Percentiles rank a stretch among this genome's conserved stretches.
These are phyloP conservation scores for Andrena marginata DNA, from an alignment of 2,888 invertebrate species.

Conservation along the genomic window DNA sequence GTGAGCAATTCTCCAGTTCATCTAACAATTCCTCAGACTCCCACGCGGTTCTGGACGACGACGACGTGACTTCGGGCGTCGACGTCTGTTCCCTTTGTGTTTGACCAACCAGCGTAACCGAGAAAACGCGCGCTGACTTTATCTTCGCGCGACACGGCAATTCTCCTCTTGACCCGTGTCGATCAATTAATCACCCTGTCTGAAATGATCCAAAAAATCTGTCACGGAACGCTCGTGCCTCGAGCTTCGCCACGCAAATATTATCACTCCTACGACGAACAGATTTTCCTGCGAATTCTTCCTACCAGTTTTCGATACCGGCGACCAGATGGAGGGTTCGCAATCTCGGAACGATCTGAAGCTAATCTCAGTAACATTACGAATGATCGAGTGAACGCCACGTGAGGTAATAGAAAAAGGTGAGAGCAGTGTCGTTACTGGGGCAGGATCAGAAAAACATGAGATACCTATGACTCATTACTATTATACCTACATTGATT, in stretches of 20 bases:
- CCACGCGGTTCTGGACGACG: constrained; percentile 66
- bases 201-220: constrained; percentile 53
- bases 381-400: background rate
- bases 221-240: constrained; percentile 20
- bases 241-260: background rate
- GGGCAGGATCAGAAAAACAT: no score
- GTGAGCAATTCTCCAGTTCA: constrained; percentile 75
- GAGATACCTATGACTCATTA: no score
- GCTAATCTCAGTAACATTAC: background rate
- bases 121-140: constrained; percentile 66
- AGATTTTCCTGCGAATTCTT: constrained; percentile 25
- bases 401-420: background rate
- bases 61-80: constrained; percentile 70
- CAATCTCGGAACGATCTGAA: background rate
- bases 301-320: constrained; percentile 2
- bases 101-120: constrained; percentile 72
- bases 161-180: constrained; percentile 54
- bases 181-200: constrained; percentile 65
- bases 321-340: background rate
- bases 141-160: constrained; percentile 66
- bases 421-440: background rate
- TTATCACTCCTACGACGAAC: constrained; percentile 30
- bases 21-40: constrained; percentile 74
- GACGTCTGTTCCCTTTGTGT: constrained; percentile 71
- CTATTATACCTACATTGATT: no score